Base-by-base conservation (phyloP, 2,113 vertebrate genomes). In the Halcyon senegalensis region DNA sequence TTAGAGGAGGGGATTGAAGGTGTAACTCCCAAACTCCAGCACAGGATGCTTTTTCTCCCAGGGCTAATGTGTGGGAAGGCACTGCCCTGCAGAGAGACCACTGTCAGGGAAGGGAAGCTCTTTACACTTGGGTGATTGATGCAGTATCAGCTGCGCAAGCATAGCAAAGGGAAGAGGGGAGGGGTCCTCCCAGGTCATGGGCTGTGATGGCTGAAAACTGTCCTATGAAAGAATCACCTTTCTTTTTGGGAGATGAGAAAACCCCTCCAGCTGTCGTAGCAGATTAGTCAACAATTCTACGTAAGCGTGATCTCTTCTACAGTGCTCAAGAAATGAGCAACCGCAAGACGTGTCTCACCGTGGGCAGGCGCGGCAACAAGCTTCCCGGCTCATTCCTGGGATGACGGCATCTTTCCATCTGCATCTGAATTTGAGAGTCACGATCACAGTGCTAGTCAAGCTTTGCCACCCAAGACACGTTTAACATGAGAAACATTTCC, bases 301-400 rank as follows among this genome's bases (percentile, higher is more conserved):
- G 0, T 4, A 33, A 66, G 67, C 7, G 5, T 50, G 48, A 51
- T 63, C 35, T 81, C 87, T 87, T 84, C 56, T 72, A 51, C 17
- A 3, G 81, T 0, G 10, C 51, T 19, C 39, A 64, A 83, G 87
- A 91, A 96, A 69, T 77, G 89, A 96, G 91, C 96, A 96, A 93
- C 74, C 2, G 8, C 87, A 41, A 96, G 93, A 93, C 31, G 1
- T 4, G 67, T 84, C 62, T 93, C n/a, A 5, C 89, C 89, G 87
- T 66, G 89, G 94, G 89, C 2, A 94, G 81, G 70, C 94, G 93
- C 87, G 17, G 53, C 5, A 0, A 66, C 0, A 14, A 59, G 81
- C 63, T 93, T 50, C 84, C 81, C 43, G 0, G 35, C 79, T 80
- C 2, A 0, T 41, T 79, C 75, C 75, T 19, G 56, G 91, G 17